Evolutionary conservation across 2,888 invertebrate species (phyloP).

Genomic region (Meteorus cinctellus): DNA sequence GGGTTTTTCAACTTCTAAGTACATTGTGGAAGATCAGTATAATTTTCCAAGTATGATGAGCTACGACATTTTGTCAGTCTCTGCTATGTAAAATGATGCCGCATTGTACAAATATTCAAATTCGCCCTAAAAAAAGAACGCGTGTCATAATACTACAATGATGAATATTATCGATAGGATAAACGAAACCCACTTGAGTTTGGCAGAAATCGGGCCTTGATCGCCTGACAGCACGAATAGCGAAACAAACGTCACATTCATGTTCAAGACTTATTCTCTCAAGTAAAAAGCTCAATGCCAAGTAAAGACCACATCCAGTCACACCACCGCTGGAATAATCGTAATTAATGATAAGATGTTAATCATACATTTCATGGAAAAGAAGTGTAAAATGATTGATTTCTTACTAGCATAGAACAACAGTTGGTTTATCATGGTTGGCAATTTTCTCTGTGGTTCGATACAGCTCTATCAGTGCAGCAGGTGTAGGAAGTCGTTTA

Average conservation of each 20-base stretch:
- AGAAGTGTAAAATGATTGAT: background rate
- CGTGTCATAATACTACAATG: no score
- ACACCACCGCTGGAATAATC: constrained; percentile 73
- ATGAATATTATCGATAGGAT: no score
- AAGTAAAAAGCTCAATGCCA: constrained; percentile 72
- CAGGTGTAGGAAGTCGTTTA: constrained; percentile 58
- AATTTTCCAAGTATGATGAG: no score
- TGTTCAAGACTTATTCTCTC: constrained; percentile 75
- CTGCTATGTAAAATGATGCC: no score
- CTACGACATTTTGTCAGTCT: no score
- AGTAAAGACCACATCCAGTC: constrained; percentile 73
- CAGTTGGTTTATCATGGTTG: constrained; percentile 63
- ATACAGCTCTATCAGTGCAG: constrained; percentile 67
- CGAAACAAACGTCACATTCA: constrained; percentile 74
- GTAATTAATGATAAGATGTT: no score
- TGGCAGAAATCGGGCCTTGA: constrained; percentile 72
- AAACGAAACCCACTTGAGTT: constrained; percentile 60
- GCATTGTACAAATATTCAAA: no score
- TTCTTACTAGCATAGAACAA: constrained; percentile 73
- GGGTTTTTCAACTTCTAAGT: no score
- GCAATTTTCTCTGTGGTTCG: constrained; percentile 66
- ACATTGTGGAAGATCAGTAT: no score
- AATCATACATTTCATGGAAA: no score
- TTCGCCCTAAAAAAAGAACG: no score
- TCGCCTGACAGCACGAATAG: constrained; percentile 72